These are phyloP conservation scores for Etheostoma spectabile DNA, from an alignment of 2,113 vertebrate genomes.

Conservation along the genomic window DNA sequence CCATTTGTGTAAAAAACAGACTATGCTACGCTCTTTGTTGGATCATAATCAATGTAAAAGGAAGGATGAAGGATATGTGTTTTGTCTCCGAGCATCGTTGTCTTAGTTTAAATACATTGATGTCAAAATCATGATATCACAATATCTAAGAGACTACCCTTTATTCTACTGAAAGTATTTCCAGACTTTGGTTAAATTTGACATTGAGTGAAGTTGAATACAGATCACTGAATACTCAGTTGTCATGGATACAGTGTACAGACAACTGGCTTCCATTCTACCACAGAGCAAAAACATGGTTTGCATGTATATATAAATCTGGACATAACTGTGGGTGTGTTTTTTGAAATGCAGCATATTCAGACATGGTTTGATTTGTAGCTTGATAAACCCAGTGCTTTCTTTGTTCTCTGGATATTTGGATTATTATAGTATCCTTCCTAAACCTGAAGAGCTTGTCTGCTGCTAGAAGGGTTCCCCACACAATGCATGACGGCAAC, in stretches of 20 bases:
- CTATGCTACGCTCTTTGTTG: background rate
- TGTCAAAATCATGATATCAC: slow-evolving; percentile 20
- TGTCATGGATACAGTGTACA: slow-evolving; percentile 76
- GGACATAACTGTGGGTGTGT: slow-evolving; percentile 23
- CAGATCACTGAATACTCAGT: slow-evolving; percentile 62
- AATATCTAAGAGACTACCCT: background rate
- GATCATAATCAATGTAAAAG: background rate
- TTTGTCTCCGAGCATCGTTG: background rate
- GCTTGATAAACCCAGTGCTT: background rate
- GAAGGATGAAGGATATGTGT: background rate
- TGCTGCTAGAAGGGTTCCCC: slow-evolving; percentile 8
- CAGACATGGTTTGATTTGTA: background rate
- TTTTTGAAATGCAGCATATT: slow-evolving; percentile 12
- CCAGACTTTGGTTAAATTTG: slow-evolving; percentile 44
- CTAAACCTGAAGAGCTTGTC: background rate
- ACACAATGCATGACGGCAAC: background rate
- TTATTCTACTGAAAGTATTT: slow-evolving; percentile 27
- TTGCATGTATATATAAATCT: slow-evolving; percentile 41
- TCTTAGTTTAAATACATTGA: slow-evolving; percentile 5
- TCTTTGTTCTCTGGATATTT: slow-evolving; percentile 12
- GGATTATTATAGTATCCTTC: background rate
- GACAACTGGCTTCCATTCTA: slow-evolving; percentile 38
- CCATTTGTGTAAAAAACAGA: slow-evolving; percentile 3
- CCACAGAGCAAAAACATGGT: slow-evolving; percentile 13
- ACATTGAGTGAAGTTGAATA: slow-evolving; percentile 59